Percentiles rank a stretch among this genome's conserved stretches.
These are phyloP conservation scores for Orientallactaga bullata DNA, from an alignment of 2,113 vertebrate species.

Conservation along the genomic window DNA sequence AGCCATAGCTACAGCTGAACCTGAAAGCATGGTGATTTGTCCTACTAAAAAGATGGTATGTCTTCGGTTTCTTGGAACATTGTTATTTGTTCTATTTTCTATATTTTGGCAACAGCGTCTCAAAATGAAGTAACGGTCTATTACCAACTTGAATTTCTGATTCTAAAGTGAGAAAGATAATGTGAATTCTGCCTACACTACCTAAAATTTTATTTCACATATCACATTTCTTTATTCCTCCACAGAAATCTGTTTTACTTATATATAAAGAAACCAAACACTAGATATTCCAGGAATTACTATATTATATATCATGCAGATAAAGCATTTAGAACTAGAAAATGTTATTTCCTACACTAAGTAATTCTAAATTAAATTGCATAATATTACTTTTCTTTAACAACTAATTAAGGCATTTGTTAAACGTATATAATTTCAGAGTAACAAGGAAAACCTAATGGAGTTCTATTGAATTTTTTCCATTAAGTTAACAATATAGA, in stretches of 20 bases:
- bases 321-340: conserved; percentile 46
- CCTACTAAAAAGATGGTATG: neutral
- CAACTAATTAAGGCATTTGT: conserved; percentile 83
- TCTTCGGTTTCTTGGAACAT: neutral
- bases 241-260: conserved; percentile 2
- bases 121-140: conserved; percentile 39
- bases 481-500: conserved; percentile 83
- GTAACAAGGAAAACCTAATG: conserved; percentile 79
- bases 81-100: conserved; percentile 51
- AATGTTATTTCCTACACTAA: conserved; percentile 70
- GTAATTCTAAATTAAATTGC: conserved; percentile 74
- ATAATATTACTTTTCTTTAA: conserved; percentile 76
- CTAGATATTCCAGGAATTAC: conserved; percentile 49
- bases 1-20: neutral
- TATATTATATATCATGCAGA: conserved; percentile 37
- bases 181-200: neutral
- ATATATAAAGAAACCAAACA: neutral
- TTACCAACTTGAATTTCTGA: conserved; percentile 6
- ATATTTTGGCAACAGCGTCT: neutral
- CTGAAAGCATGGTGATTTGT: neutral
- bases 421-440: conserved; percentile 82
- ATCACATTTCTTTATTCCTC: neutral
- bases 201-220: neutral
- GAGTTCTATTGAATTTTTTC: conserved; percentile 80
- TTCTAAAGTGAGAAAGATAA: neutral